These are phyloP conservation scores for Haliclona indistincta DNA, from an alignment of 37 sponge, comb jelly and placozoan genomes.

Conservation along the genomic window DNA sequence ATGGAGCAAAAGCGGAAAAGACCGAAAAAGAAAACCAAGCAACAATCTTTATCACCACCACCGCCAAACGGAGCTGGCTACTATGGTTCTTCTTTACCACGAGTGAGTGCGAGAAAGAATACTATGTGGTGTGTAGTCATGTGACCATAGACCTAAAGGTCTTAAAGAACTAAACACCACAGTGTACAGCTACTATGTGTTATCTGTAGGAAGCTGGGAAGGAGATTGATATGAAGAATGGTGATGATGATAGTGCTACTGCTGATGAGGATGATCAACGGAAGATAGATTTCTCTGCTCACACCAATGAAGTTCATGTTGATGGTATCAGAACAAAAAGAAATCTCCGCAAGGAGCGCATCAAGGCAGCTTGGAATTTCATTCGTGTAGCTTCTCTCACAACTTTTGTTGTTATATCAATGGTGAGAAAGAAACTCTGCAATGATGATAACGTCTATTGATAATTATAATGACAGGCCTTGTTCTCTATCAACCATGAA, in stretches of 20 bases:
- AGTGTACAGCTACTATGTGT: too few relatives aligned
- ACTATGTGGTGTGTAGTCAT: too few relatives aligned
- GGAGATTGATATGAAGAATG: background rate
- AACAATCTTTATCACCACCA: too few relatives aligned
- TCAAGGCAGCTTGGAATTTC: background rate
- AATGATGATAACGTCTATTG: too few relatives aligned
- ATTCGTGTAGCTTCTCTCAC: conserved; percentile 13
- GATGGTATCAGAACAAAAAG: background rate
- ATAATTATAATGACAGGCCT: conserved; percentile 13
- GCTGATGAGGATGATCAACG: background rate
- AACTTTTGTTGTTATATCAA: conserved; percentile 14
- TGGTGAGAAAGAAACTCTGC: conserved; percentile 12
- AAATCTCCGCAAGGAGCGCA: background rate
- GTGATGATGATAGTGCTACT: background rate
- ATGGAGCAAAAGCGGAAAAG: too few relatives aligned
- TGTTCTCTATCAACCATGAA: conserved; percentile 56
- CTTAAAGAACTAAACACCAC: too few relatives aligned
- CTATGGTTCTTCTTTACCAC: too few relatives aligned
- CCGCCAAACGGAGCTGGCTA: too few relatives aligned
- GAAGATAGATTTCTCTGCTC: background rate
- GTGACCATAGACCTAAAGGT: too few relatives aligned
- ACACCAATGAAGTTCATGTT: background rate
- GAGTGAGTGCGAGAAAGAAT: too few relatives aligned
- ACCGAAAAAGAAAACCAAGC: too few relatives aligned
- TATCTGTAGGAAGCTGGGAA: too few relatives aligned